These are phyloP conservation scores for Ormyrus labotus DNA, from an alignment of 2,888 invertebrate species.

Conservation along the genomic window DNA sequence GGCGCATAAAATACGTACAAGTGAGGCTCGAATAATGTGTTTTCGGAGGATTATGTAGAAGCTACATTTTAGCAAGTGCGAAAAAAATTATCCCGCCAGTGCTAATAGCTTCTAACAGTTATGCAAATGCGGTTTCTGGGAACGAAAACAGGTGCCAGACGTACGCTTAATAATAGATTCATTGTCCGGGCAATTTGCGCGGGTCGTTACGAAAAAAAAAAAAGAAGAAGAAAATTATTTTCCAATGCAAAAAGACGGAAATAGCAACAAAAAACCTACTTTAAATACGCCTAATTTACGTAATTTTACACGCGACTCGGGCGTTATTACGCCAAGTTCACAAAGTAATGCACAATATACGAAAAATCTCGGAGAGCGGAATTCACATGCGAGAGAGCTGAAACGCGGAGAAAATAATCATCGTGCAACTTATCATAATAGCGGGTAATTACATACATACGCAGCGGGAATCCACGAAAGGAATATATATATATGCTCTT, in stretches of 20 bases:
- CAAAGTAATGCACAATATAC: not conserved
- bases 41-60: too few relatives aligned
- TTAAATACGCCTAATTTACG: not conserved
- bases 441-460: constrained; percentile 16
- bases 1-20: too few relatives aligned
- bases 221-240: not conserved
- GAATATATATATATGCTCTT: too few relatives aligned
- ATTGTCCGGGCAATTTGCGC: constrained; percentile 18
- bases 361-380: not conserved
- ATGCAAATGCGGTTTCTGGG: constrained; percentile 19
- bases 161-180: constrained; percentile 24
- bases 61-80: not conserved
- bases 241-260: constrained; percentile 8
- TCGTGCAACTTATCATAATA: not conserved
- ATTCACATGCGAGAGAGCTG: too few relatives aligned
- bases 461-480: not conserved
- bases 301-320: constrained; percentile 3
- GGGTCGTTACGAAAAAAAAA: too few relatives aligned
- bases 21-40: too few relatives aligned
- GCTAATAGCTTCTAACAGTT: not conserved
- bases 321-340: not conserved
- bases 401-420: not conserved
- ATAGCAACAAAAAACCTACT: not conserved
- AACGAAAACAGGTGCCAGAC: constrained; percentile 4
- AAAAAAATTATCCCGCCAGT: not conserved